Base-by-base conservation (phyloP, 2,888 invertebrate species). In the Athripsodes cinereus region DNA sequence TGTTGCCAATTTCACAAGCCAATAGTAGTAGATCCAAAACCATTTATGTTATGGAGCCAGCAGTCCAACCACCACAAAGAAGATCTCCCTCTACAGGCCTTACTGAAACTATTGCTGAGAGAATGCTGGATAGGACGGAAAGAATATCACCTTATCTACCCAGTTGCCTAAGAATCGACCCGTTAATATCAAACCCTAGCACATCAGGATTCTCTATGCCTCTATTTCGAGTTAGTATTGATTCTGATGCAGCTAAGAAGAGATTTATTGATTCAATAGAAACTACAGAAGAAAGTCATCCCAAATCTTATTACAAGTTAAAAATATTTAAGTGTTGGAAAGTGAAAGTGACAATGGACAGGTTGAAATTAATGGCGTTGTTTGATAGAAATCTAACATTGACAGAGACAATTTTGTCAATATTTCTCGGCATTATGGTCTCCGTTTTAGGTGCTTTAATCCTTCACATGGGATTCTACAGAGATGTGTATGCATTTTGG, bases 321-420 rank as follows among this genome's bases (percentile, higher is more conserved):
- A 86, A 85, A 71, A 68, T 90, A 40, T 78, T 82, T n/a, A 86
- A 86, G 63, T 76, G 74, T 64, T 72, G 77, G 40, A 81, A 83
- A 66, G 71, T 92, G 1, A 95, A 93, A 80, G 85, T 98, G 34
- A 85, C 90, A 54, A 90, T 97, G 81, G 97, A 99, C 72, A 84
- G 99, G 49, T 78, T 99, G 53, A 91, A 94, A 64, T 76, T 99
- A 48, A 80, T 96, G 71, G 94, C 97, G 1, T 78, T 98, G 16
- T 86, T 99, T 65, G 99, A 99, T 74, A 84, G 95, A 55, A 97
- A 96, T 74, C 75, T 92, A 54, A 91, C 92, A 44, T 75, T 89
- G 60, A 81, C 84, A 64, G 94, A 96, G 72, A 90, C 92, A 10
- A 73, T 91, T 34, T 72, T 93, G 53, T 90, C 94, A 16, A 87